Percentiles rank a stretch among this genome's conserved stretches.
phyloP scores from a whole-genome alignment of 2,797 vertebrate genomes.

The Thripadectes ignobilis region DNA sequence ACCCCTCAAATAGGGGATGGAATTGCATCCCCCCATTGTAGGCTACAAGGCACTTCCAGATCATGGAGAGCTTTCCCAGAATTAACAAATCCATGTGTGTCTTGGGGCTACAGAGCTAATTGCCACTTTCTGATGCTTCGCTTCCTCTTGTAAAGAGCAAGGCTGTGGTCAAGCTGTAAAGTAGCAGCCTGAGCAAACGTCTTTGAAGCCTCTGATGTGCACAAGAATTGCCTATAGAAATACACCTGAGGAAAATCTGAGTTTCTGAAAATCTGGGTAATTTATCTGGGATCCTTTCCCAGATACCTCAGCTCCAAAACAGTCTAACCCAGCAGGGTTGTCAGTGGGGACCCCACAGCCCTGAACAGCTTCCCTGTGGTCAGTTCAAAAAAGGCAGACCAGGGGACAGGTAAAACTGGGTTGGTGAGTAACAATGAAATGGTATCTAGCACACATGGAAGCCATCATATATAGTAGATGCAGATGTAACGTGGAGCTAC shows the following conservation, averaged over 20 bases:
- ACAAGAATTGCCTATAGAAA: not conserved
- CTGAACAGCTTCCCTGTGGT: not conserved
- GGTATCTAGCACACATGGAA: not conserved
- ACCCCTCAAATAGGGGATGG: accelerated
- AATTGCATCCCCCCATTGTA: not conserved
- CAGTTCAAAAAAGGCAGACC: not conserved
- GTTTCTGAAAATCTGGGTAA: not conserved
- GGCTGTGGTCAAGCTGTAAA: not conserved
- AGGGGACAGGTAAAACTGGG: not conserved
- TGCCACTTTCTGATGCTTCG: not conserved
- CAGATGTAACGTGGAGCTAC: not conserved
- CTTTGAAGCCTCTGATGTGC: not conserved
- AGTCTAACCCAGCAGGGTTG: not conserved
- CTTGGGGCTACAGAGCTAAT: not conserved
- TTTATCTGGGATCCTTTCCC: not conserved
- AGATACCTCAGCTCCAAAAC: not conserved
- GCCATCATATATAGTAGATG: not conserved
- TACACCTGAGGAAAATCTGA: not conserved
- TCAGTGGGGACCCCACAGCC: not conserved
- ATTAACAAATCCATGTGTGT: not conserved
- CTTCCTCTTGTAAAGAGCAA: not conserved
- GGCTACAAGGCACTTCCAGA: not conserved
- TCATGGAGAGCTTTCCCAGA: not conserved
- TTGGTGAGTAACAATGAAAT: not conserved
- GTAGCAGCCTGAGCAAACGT: not conserved